Conservation (phyloP, 2,113 vertebrate genomes). For the Xenopus tropicalis region UCB_Xtro_10.0 CM004443.2:148706001-148706500, state of each 20-base stretch:
- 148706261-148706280: too few species aligned
- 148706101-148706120: slow-evolving; percentile 80
- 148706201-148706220: slow-evolving; percentile 77
- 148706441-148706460: slow-evolving; percentile 78
- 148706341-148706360: too few species aligned
- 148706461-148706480: slow-evolving; percentile 79
- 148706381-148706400: slow-evolving; percentile 66
- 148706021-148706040: too few species aligned
- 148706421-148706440: slow-evolving; percentile 74
- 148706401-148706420: slow-evolving; percentile 79
- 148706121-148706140: slow-evolving; percentile 84
- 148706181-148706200: slow-evolving; percentile 70
- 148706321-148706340: too few species aligned
- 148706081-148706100: slow-evolving; percentile 81
- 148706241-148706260: too few species aligned
- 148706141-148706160: slow-evolving; percentile 64
- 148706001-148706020: too few species aligned
- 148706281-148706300: too few species aligned
- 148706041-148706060: slow-evolving; percentile 73
- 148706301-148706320: too few species aligned
- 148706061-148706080: slow-evolving; percentile 89
- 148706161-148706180: slow-evolving; percentile 91
- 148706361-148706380: too few species aligned
- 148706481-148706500: slow-evolving; percentile 57
- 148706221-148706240: slow-evolving; percentile 54